Conservation (phyloP, 2,888 invertebrate genomes). For the Nephrotoma flavescens region DNA sequence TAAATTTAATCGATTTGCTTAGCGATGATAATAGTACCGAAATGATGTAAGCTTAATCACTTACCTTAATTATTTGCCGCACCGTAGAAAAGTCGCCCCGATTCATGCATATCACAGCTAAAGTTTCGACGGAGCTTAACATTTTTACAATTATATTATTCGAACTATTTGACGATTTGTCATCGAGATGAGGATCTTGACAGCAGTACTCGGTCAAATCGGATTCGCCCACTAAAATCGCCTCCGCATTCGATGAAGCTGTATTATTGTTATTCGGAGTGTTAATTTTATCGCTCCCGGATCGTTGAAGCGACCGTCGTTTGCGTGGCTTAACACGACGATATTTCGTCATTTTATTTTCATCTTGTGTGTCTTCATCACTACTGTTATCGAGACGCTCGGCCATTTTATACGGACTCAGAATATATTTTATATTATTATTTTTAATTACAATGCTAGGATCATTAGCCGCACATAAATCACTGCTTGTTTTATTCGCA, state of each 20-base stretch:
- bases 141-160: conserved; percentile 35
- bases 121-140: conserved; percentile 58
- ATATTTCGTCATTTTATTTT: conserved; percentile 17
- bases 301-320: conserved; percentile 7
- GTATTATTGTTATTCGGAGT: background rate
- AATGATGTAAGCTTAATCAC: background rate
- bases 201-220: background rate
- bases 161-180: background rate
- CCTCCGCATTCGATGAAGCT: background rate
- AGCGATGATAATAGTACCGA: background rate
- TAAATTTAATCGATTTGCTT: conserved; percentile 23
- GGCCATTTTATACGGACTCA: background rate
- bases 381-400: conserved; percentile 19
- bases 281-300: background rate
- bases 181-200: background rate
- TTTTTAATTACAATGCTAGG: conserved; percentile 11
- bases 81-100: conserved; percentile 59
- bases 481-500: conserved; percentile 19
- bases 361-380: conserved; percentile 24
- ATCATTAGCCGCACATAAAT: conserved; percentile 9
- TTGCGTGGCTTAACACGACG: conserved; percentile 15
- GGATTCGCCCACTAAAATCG: background rate
- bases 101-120: conserved; percentile 62
- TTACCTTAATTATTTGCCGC: conserved; percentile 65
- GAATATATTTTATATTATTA: background rate